Percentiles rank a stretch among this genome's conserved stretches.
Evolutionary conservation across 2,888 invertebrate species (phyloP).

Genomic region (Blera fallax): DNA sequence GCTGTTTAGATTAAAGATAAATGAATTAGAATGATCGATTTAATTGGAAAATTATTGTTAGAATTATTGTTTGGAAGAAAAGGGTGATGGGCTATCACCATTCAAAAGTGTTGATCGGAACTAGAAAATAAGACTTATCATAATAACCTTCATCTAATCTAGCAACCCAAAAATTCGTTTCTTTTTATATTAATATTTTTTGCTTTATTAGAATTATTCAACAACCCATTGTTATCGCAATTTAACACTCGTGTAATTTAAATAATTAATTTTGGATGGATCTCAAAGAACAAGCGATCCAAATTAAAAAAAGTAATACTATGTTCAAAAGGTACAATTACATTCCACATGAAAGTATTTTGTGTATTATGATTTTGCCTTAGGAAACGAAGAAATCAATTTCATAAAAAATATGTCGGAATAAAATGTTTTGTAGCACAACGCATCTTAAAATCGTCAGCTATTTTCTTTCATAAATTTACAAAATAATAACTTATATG

Average conservation of each 20-base stretch:
- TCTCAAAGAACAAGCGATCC: neutral
- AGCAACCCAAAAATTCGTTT: neutral
- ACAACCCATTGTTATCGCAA: conserved; percentile 30
- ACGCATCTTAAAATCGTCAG: neutral
- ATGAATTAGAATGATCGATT: too few species aligned
- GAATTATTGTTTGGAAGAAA: too few species aligned
- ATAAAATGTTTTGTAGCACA: neutral
- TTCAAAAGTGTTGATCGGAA: too few species aligned
- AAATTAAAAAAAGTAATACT: conserved; percentile 32
- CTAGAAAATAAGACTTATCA: too few species aligned
- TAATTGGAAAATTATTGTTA: too few species aligned
- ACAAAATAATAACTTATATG: conserved; percentile 61
- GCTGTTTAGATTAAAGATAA: too few species aligned
- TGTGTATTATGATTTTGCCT: neutral
- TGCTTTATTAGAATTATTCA: conserved; percentile 31
- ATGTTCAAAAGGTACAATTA: conserved; percentile 11
- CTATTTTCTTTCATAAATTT: neutral
- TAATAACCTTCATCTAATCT: neutral
- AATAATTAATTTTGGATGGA: conserved; percentile 11
- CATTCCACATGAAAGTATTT: neutral
- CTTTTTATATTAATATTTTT: neutral
- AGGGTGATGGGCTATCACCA: too few species aligned
- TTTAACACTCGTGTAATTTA: conserved; percentile 19
- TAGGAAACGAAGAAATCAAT: neutral
- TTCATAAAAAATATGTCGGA: neutral